These are phyloP conservation scores for Ectobius pallidus DNA, from an alignment of 2,888 invertebrate genomes.

Conservation along the genomic window DNA sequence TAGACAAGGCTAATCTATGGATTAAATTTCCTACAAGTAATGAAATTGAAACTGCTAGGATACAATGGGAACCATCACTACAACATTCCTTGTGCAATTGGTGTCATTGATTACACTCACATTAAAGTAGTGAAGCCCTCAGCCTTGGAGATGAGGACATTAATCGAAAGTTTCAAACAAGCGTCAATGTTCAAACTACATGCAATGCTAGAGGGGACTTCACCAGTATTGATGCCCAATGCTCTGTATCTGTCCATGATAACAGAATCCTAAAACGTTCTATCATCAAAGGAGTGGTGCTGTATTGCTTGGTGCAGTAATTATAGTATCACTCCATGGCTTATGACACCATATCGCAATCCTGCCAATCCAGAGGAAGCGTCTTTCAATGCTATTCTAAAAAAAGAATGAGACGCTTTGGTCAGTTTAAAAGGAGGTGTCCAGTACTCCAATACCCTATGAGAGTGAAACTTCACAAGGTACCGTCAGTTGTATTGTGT, in stretches of 20 bases:
- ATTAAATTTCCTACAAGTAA: neutral
- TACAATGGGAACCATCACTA: too few relatives aligned
- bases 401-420: neutral
- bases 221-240: neutral
- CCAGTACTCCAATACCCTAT: neutral
- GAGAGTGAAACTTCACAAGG: too few relatives aligned
- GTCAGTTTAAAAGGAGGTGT: neutral
- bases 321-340: too few relatives aligned
- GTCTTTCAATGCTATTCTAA: too few relatives aligned
- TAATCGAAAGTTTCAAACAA: neutral
- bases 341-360: too few relatives aligned
- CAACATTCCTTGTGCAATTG: too few relatives aligned
- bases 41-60: too few relatives aligned
- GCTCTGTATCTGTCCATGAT: too few relatives aligned
- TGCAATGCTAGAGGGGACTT: neutral
- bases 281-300: neutral
- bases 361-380: too few relatives aligned
- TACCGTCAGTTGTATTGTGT: too few relatives aligned
- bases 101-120: too few relatives aligned
- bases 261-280: neutral
- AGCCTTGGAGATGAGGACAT: neutral
- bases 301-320: too few relatives aligned
- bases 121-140: neutral
- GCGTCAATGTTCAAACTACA: neutral
- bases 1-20: neutral